Evolutionary conservation across 2,797 vertebrate species (phyloP).

Genomic region (Setipinna tenuifilis): DNA sequence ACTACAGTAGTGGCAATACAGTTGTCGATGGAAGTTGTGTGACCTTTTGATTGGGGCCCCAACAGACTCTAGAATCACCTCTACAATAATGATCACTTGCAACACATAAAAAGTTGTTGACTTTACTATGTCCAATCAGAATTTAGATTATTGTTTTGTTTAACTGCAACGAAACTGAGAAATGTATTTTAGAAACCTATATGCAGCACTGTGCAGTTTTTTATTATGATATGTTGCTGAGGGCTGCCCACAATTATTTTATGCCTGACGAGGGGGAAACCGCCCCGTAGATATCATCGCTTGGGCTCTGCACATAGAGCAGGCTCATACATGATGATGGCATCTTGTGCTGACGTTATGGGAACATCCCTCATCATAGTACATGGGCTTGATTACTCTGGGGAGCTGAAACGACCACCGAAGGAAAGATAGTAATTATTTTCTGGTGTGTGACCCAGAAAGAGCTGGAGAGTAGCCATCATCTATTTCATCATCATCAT

Average conservation of each 20-base stretch:
- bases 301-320: background rate
- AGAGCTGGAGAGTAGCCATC: background rate
- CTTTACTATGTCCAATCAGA: too few relatives aligned
- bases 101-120: too few relatives aligned
- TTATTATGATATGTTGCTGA: background rate
- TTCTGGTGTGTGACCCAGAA: background rate
- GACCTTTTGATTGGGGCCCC: too few relatives aligned
- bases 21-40: too few relatives aligned
- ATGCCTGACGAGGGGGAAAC: background rate
- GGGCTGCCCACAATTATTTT: background rate
- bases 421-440: slow-evolving; percentile 1
- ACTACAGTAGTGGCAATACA: too few relatives aligned
- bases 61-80: too few relatives aligned
- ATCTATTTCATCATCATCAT: background rate
- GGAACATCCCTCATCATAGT: background rate
- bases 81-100: too few relatives aligned
- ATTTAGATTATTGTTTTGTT: too few relatives aligned
- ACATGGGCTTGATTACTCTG: slow-evolving; percentile 1
- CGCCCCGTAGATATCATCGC: background rate
- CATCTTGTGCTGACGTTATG: background rate
- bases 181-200: too few relatives aligned
- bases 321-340: slow-evolving; percentile 5
- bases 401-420: background rate
- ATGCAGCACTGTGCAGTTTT: background rate
- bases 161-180: too few relatives aligned